Conservation (phyloP, 2,888 invertebrate species). For the Noctua comes region DNA sequence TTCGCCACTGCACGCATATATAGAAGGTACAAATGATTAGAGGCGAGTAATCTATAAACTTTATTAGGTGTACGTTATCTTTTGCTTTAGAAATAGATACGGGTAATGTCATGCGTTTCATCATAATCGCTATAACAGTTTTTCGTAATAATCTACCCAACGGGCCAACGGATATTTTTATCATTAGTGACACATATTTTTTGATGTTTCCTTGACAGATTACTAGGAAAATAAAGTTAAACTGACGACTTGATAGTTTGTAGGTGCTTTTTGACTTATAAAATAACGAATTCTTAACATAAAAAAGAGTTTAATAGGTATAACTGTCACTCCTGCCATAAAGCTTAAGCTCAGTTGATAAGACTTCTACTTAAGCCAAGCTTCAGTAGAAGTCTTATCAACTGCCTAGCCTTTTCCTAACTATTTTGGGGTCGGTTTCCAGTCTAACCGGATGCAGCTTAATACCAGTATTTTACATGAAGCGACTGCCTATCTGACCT, state of each 20-base stretch:
- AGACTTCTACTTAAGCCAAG: too few species aligned
- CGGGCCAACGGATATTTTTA: conserved; percentile 35
- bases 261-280: neutral
- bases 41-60: neutral
- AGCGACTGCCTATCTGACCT: too few species aligned
- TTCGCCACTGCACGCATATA: too few species aligned
- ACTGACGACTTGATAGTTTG: neutral
- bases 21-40: conserved; percentile 32
- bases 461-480: too few species aligned
- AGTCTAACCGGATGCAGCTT: too few species aligned
- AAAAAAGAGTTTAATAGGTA: neutral
- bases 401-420: too few species aligned
- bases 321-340: neutral
- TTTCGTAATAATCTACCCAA: conserved; percentile 27
- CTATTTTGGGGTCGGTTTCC: too few species aligned
- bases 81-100: conserved; percentile 29
- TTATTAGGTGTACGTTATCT: conserved; percentile 30
- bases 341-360: too few species aligned
- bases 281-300: neutral
- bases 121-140: conserved; percentile 18
- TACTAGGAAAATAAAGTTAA: neutral
- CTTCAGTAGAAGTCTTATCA: neutral
- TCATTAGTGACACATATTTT: conserved; percentile 36
- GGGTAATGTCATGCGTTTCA: conserved; percentile 25
- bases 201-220: conserved; percentile 26